These are phyloP conservation scores for Tricholauxania praeusta DNA, from an alignment of 2,888 invertebrate species.

Conservation along the genomic window DNA sequence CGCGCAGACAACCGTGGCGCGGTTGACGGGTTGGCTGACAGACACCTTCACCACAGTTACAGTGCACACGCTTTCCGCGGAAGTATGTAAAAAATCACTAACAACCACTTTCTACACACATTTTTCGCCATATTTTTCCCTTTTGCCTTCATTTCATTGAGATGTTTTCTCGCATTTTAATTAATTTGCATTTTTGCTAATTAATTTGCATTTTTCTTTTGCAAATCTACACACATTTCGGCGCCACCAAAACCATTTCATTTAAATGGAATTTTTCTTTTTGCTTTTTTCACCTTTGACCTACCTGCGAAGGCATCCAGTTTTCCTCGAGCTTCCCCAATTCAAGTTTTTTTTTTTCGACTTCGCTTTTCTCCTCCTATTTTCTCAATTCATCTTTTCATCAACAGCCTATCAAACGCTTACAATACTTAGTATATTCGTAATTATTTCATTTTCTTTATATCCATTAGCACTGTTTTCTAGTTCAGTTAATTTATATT, in stretches of 20 bases:
- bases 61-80: slow-evolving; percentile 7
- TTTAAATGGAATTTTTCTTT: not conserved
- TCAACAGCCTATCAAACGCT: slow-evolving; percentile 40
- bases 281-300: slow-evolving; percentile 60
- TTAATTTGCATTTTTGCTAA: not conserved
- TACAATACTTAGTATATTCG: slow-evolving; percentile 31
- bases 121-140: slow-evolving; percentile 7
- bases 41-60: slow-evolving; percentile 30
- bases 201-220: slow-evolving; percentile 1
- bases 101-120: slow-evolving; percentile 24
- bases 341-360: slow-evolving; percentile 39
- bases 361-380: slow-evolving; percentile 49
- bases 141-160: slow-evolving; percentile 7
- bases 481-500: slow-evolving; percentile 57
- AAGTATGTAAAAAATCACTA: slow-evolving; percentile 16
- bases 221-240: not conserved
- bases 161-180: slow-evolving; percentile 4
- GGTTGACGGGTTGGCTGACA: slow-evolving; percentile 27
- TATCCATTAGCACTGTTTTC: slow-evolving; percentile 31
- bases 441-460: slow-evolving; percentile 20
- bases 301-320: slow-evolving; percentile 62
- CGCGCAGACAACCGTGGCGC: slow-evolving; percentile 34
- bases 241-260: not conserved
- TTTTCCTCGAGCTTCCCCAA: slow-evolving; percentile 42
- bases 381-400: slow-evolving; percentile 53